Conservation (phyloP, 1,140 invertebrate species). For the Drosophila carrolli region DNA sequence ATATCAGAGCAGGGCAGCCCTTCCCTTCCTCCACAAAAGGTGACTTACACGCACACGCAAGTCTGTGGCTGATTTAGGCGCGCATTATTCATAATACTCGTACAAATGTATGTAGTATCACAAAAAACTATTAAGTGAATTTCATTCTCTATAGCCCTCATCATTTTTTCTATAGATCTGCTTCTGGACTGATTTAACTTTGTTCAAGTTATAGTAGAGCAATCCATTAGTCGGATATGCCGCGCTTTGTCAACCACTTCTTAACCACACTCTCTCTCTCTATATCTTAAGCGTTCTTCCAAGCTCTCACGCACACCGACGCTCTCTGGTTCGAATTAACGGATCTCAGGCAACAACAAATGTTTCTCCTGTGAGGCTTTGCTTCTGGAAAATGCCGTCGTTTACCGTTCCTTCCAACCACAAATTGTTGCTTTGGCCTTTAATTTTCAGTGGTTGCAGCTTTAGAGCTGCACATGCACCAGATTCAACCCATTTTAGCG, state of each 20-base stretch:
- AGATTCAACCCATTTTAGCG: not conserved
- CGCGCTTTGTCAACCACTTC: conserved; percentile 11
- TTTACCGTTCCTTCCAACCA: conserved; percentile 47
- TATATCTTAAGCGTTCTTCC: not conserved
- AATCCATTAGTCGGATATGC: conserved; percentile 14
- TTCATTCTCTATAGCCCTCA: not conserved
- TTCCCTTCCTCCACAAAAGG: not conserved
- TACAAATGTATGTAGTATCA: too few relatives aligned
- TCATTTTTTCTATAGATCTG: not conserved
- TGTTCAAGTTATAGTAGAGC: conserved; percentile 10
- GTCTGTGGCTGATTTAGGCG: not conserved
- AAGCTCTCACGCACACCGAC: conserved; percentile 21
- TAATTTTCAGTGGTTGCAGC: conserved; percentile 35
- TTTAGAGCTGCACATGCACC: conserved; percentile 5
- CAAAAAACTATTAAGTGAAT: not conserved
- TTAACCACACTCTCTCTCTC: not conserved
- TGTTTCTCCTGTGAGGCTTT: conserved; percentile 52
- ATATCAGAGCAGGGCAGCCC: conserved; percentile 2
- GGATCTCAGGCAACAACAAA: conserved; percentile 73
- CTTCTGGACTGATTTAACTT: not conserved
- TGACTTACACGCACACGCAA: conserved; percentile 42
- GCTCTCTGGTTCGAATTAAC: conserved; percentile 64
- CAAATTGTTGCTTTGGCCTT: conserved; percentile 32
- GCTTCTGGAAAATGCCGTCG: conserved; percentile 69
- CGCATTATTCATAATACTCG: not conserved